A percentile compares a stretch with the other conserved stretches of the same genome.
These are phyloP conservation scores for Mythimna impura DNA, from an alignment of 2,888 invertebrate species.

Conservation along the genomic window DNA sequence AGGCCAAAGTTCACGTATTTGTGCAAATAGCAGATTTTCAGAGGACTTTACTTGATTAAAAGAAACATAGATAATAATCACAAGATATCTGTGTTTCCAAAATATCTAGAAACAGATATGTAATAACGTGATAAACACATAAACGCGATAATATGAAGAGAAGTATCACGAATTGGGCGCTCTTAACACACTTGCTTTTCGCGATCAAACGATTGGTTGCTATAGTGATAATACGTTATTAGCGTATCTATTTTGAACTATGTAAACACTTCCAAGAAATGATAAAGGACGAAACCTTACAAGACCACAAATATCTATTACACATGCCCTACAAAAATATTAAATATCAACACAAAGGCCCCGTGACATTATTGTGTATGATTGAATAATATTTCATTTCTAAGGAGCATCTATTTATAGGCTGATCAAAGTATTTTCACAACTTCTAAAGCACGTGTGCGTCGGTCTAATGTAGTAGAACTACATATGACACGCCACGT, in stretches of 20 bases:
- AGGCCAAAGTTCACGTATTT: too few species aligned
- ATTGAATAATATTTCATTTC: not conserved
- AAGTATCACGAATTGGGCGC: not conserved
- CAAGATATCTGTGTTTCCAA: too few species aligned
- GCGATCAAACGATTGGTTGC: conserved; percentile 28
- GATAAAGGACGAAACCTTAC: not conserved
- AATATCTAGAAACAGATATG: too few species aligned
- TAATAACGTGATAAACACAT: too few species aligned
- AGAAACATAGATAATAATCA: too few species aligned
- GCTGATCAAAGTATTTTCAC: not conserved
- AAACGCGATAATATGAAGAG: too few species aligned
- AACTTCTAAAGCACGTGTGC: not conserved
- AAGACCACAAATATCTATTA: not conserved
- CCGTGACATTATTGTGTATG: not conserved
- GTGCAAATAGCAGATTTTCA: too few species aligned
- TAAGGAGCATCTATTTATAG: not conserved
- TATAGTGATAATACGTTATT: conserved; percentile 3
- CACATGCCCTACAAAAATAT: not conserved
- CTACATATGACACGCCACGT: too few species aligned
- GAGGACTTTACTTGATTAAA: too few species aligned
- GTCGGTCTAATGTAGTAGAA: too few species aligned
- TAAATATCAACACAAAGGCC: too few species aligned
- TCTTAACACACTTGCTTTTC: not conserved
- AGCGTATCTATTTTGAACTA: not conserved
- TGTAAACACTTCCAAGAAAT: not conserved